Conservation (phyloP, 2,113 vertebrate species). For the Mesitornis unicolor region DNA sequence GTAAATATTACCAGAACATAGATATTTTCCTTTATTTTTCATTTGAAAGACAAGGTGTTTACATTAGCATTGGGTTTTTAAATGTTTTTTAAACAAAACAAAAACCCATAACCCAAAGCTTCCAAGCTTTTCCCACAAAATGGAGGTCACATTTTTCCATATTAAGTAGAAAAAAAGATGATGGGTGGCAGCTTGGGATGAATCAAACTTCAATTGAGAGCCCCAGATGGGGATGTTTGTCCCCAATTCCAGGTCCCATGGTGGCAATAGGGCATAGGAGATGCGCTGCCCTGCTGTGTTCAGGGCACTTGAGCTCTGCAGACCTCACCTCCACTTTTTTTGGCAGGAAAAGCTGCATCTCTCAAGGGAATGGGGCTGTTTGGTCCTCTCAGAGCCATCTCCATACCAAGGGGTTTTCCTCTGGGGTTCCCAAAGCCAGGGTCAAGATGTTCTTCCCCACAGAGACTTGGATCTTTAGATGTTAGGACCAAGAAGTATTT, state of each 20-base stretch:
- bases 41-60: constrained; percentile 42
- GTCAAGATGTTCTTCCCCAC: not conserved
- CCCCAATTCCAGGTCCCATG: not conserved
- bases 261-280: fast-evolving
- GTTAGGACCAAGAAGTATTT: not conserved
- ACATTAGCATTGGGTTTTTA: constrained; percentile 41
- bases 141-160: fast-evolving
- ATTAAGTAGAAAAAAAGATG: not conserved
- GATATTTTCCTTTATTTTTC: constrained; percentile 65
- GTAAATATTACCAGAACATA: constrained; percentile 67
- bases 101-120: constrained; percentile 26
- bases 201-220: not conserved
- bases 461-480: not conserved
- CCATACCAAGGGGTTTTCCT: not conserved
- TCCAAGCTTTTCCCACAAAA: not conserved
- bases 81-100: constrained; percentile 7
- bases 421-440: not conserved
- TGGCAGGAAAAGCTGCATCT: not conserved
- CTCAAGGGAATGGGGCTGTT: not conserved
- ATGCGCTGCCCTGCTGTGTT: not conserved
- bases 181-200: not conserved
- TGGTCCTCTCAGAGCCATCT: not conserved
- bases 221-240: not conserved
- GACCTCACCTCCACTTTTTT: not conserved
- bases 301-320: not conserved